phyloP scores from a whole-genome alignment of 1,140 invertebrate genomes.

The Aphaenogaster rudis region DNA sequence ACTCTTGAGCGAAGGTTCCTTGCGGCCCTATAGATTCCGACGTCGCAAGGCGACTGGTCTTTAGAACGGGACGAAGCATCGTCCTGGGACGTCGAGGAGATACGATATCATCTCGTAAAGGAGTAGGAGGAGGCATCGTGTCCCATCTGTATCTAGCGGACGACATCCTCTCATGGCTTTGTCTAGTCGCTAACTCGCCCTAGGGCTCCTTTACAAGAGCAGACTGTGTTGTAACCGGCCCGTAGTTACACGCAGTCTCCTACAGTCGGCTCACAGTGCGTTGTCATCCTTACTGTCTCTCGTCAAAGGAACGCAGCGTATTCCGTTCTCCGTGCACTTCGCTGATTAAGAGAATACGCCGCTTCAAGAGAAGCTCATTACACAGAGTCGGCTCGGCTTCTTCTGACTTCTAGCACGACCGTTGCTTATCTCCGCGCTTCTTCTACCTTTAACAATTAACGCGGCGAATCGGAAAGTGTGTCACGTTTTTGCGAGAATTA shows the following conservation, averaged over 20 bases:
- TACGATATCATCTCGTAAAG: slow-evolving; percentile 45
- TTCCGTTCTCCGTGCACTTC: not conserved
- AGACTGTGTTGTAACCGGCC: slow-evolving; percentile 34
- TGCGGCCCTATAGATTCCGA: slow-evolving; percentile 50
- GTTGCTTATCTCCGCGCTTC: not conserved
- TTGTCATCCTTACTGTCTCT: slow-evolving; percentile 13
- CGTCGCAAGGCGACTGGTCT: slow-evolving; percentile 15
- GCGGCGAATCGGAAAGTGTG: no score
- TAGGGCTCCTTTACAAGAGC: not conserved
- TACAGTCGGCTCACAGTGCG: slow-evolving; percentile 29
- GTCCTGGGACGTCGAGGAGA: slow-evolving; percentile 37
- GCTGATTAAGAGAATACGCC: slow-evolving; percentile 17
- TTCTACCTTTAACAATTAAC: not conserved
- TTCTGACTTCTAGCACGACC: not conserved
- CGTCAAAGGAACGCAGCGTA: slow-evolving; percentile 45
- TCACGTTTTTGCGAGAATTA: not conserved
- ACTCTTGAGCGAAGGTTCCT: slow-evolving; percentile 36
- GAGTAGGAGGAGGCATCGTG: slow-evolving; percentile 18
- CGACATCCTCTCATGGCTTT: slow-evolving; percentile 55
- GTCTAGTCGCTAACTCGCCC: slow-evolving; percentile 31
- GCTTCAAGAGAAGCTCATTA: slow-evolving; percentile 1
- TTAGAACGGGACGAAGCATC: slow-evolving; percentile 52
- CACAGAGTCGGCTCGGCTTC: not conserved
- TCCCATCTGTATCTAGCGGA: slow-evolving; percentile 42
- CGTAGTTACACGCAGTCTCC: slow-evolving; percentile 41